These are phyloP conservation scores for Butorides virescens DNA, from an alignment of 2,113 vertebrate species.

Conservation along the genomic window DNA sequence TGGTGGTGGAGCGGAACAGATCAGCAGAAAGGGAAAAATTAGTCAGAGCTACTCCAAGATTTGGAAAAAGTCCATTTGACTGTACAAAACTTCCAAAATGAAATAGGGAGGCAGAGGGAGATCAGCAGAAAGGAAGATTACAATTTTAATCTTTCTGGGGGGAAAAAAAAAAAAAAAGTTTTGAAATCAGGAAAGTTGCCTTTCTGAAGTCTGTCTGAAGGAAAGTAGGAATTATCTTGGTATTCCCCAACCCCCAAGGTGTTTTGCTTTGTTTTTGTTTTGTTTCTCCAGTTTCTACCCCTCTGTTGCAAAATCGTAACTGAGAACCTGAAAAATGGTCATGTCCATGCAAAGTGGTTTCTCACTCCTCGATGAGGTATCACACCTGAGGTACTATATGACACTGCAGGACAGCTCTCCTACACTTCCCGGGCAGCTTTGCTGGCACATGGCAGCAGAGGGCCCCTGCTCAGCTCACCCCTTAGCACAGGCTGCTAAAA, in stretches of 20 bases:
- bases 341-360: not conserved
- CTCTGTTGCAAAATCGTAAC: not conserved
- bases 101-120: not conserved
- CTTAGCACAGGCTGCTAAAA: not conserved
- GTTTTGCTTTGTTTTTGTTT: not conserved
- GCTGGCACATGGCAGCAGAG: not conserved
- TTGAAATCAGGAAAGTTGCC: not conserved
- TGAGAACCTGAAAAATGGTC: not conserved
- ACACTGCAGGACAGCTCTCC: not conserved
- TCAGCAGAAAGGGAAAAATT: not conserved
- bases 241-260: not conserved
- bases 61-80: not conserved
- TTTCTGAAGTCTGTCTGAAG: not conserved
- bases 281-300: not conserved
- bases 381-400: not conserved
- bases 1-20: not conserved
- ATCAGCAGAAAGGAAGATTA: not conserved
- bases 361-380: not conserved
- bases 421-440: fast-evolving
- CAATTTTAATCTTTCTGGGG: not conserved
- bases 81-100: not conserved
- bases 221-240: not conserved
- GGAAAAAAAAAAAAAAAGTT: not conserved
- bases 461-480: not conserved
- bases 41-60: not conserved